These are phyloP conservation scores for Xenopus borealis DNA, from an alignment of 2,113 vertebrate genomes.

Conservation along the genomic window DNA sequence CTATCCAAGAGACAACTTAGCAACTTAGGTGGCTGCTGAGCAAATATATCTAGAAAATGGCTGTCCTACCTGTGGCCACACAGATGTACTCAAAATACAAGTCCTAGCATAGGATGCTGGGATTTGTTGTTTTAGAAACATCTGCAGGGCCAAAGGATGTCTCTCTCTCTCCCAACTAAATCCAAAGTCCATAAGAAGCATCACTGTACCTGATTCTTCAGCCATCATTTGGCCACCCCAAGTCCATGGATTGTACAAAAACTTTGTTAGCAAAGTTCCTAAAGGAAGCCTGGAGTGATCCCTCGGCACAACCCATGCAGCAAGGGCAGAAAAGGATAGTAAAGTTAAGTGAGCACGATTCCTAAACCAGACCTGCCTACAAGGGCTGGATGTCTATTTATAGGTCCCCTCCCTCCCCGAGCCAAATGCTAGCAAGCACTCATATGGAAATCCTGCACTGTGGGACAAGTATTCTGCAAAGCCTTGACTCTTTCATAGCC, in stretches of 20 bases:
- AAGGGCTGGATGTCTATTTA: slow-evolving; percentile 73
- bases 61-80: too few species aligned
- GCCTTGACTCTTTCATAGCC: slow-evolving; percentile 20
- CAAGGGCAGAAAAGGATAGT: slow-evolving; percentile 52
- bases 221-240: slow-evolving; percentile 61
- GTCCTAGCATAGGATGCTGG: too few species aligned
- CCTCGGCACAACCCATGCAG: slow-evolving; percentile 44
- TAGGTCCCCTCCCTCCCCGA: slow-evolving; percentile 62
- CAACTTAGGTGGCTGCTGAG: too few species aligned
- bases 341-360: slow-evolving; percentile 62
- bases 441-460: slow-evolving; percentile 65
- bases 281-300: slow-evolving; percentile 43
- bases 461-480: slow-evolving; percentile 15
- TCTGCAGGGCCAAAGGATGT: too few species aligned
- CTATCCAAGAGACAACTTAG: too few species aligned
- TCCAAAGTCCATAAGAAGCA: background rate
- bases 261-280: slow-evolving; percentile 12
- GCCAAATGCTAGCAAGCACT: slow-evolving; percentile 67
- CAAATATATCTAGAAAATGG: too few species aligned
- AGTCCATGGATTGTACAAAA: slow-evolving; percentile 53
- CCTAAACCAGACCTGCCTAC: slow-evolving; percentile 67
- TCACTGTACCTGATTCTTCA: slow-evolving; percentile 67
- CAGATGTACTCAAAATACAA: too few species aligned
- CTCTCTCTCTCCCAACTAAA: too few species aligned
- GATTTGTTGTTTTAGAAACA: too few species aligned